Conservation (phyloP, 30 jellyfish, hydroid and myxozoan genomes). For the Mastigias papua region DNA sequence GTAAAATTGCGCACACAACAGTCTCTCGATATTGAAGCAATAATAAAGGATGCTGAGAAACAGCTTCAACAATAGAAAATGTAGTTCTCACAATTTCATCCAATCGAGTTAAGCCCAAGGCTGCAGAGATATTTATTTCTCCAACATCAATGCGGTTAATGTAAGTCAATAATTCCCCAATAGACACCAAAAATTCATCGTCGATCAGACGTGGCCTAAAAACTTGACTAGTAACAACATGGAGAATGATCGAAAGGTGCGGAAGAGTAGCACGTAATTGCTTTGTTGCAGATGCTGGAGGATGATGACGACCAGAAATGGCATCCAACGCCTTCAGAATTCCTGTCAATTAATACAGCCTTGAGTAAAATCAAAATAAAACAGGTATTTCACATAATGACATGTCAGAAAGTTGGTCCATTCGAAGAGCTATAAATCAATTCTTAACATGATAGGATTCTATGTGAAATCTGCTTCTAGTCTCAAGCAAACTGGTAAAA, state of each 20-base stretch:
- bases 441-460: too few relatives aligned
- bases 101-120: conserved; percentile 33
- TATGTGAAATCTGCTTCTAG: too few relatives aligned
- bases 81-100: conserved; percentile 72
- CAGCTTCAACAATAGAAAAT: conserved; percentile 91
- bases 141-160: conserved; percentile 73
- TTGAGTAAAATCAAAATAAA: too few relatives aligned
- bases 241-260: conserved; percentile 68
- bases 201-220: conserved; percentile 81
- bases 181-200: conserved; percentile 59
- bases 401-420: too few relatives aligned
- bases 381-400: too few relatives aligned
- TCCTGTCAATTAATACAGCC: conserved; percentile 42
- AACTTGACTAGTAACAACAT: conserved; percentile 84
- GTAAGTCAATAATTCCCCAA: conserved; percentile 60
- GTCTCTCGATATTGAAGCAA: conserved; percentile 65
- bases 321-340: conserved; percentile 73
- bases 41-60: conserved; percentile 89
- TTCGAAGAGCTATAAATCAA: too few relatives aligned
- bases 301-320: conserved; percentile 89
- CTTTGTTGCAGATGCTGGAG: conserved; percentile 80
- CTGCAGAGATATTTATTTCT: conserved; percentile 68
- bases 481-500: too few relatives aligned
- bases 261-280: conserved; percentile 82
- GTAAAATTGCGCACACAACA: conserved; percentile 60